Evolutionary conservation across 2,113 vertebrate species (phyloP).

Genomic region (Grammomys surdaster): DNA sequence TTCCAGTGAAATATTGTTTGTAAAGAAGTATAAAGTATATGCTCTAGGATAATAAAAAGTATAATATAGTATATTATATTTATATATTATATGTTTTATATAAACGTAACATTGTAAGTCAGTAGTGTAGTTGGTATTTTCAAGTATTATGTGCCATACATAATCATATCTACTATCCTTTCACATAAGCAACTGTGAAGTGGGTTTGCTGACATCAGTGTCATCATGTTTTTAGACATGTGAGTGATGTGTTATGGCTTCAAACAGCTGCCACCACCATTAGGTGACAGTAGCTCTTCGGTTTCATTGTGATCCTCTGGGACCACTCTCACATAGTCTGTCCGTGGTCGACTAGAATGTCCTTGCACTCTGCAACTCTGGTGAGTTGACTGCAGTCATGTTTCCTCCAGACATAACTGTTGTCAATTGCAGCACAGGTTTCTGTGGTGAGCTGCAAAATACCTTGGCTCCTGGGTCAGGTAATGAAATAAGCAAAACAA

Average conservation of each 20-base stretch:
- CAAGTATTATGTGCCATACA: not conserved
- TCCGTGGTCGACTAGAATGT: not conserved
- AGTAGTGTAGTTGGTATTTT: not conserved
- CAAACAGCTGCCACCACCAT: too few relatives aligned
- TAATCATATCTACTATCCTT: not conserved
- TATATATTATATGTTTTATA: too few relatives aligned
- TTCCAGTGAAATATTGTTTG: not conserved
- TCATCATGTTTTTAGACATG: not conserved
- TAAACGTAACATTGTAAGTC: not conserved
- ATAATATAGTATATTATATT: not conserved
- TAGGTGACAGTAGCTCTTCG: not conserved
- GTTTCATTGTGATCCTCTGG: not conserved
- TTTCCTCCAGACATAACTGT: not conserved
- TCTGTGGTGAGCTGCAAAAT: not conserved
- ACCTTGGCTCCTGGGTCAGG: not conserved
- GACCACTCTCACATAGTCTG: not conserved
- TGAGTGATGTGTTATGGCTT: not conserved
- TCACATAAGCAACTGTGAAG: not conserved
- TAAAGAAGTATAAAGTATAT: not conserved
- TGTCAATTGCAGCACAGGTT: not conserved
- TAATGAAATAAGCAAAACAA: not conserved
- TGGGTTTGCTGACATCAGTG: not conserved
- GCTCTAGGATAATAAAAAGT: not conserved
- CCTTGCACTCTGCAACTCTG: not conserved
- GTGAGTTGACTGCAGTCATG: not conserved